Percentiles rank a stretch among this genome's conserved stretches.
Conservation (phyloP, 2,113 vertebrate species). For the Crotophaga sulcirostris region DNA sequence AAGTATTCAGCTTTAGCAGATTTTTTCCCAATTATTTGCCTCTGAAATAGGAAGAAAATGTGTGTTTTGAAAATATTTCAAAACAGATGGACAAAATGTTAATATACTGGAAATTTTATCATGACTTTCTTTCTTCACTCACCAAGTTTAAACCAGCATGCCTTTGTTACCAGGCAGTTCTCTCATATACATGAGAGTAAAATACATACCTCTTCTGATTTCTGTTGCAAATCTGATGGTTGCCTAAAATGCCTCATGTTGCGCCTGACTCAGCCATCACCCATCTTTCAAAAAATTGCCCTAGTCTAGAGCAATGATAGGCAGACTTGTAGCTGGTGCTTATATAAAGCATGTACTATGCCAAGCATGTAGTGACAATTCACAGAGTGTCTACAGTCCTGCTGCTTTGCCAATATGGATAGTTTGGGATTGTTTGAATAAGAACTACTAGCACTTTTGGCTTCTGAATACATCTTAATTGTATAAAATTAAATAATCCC, state of each 20-base stretch:
- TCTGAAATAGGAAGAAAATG: not conserved
- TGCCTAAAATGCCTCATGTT: not conserved
- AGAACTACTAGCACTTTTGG: not conserved
- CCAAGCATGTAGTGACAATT: not conserved
- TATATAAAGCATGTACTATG: rapidly evolving
- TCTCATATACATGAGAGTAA: not conserved
- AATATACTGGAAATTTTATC: not conserved
- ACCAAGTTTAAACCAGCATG: not conserved
- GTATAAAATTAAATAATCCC: not conserved
- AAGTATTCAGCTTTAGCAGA: not conserved
- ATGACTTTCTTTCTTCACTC: not conserved
- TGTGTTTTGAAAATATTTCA: not conserved
- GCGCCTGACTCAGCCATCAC: not conserved
- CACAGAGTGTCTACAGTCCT: not conserved
- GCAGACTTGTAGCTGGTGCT: not conserved
- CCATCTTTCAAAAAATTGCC: not conserved
- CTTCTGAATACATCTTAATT: not conserved
- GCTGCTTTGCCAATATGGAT: not conserved
- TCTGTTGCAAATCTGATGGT: not conserved
- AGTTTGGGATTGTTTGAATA: not conserved
- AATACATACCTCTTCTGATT: not conserved
- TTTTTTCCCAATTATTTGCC: not conserved
- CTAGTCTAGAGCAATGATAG: not conserved
- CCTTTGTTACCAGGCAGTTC: not conserved
- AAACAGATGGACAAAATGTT: not conserved